Evolutionary conservation across 1,140 invertebrate species (phyloP).

Genomic region (Aphaenogaster rudis): DNA sequence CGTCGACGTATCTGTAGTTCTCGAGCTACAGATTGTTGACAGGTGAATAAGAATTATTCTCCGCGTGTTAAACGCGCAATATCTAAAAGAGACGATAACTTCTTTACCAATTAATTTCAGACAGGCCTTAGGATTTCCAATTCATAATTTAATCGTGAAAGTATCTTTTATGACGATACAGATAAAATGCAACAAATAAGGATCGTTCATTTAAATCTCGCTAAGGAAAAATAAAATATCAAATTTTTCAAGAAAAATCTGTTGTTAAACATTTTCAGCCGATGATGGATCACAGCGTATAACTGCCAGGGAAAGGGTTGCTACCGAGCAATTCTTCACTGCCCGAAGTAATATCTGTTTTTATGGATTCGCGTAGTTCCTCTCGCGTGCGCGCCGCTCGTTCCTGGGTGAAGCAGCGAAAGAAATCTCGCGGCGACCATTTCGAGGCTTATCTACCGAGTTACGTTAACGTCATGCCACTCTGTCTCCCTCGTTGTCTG

Average conservation of each 20-base stretch:
- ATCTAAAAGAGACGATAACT: not conserved
- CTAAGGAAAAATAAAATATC: not conserved
- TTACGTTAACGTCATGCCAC: conserved; percentile 57
- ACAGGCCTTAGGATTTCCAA: not conserved
- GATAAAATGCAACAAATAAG: not conserved
- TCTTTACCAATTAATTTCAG: not conserved
- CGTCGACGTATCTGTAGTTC: not conserved
- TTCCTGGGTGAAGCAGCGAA: conserved; percentile 14
- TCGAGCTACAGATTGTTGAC: not conserved
- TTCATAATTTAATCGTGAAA: not conserved
- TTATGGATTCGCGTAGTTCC: conserved; percentile 36
- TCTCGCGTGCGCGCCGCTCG: conserved; percentile 13
- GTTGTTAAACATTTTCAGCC: conserved; percentile 33
- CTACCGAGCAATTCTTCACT: conserved; percentile 37
- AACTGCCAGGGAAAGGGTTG: not conserved
- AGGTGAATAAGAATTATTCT: conserved; percentile 1
- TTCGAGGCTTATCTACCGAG: conserved; percentile 52
- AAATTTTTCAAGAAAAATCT: not conserved
- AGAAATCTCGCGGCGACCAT: conserved; percentile 46
- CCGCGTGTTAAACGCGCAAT: too few species aligned
- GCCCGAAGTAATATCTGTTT: conserved; percentile 48
- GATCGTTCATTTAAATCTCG: not conserved
- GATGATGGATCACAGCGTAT: conserved; percentile 17
- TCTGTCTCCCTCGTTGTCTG: conserved; percentile 50
- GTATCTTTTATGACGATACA: too few species aligned